These are phyloP conservation scores for silkworm (Bombyx mori) DNA, from an alignment of 1,140 invertebrate species.

Conservation along the genomic window ASM3026992v2 NC_085130.1:3334501-3335000, in stretches of 20 bases:
- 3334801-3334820: not conserved
- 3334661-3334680: constrained; percentile 7
- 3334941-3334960: constrained; percentile 1
- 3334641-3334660: constrained; percentile 3
- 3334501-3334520: not conserved
- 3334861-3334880: not conserved
- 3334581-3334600: constrained; percentile 11
- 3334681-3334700: constrained; percentile 1
- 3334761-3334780: constrained; percentile 1
- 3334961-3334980: constrained; percentile 5
- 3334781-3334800: not conserved
- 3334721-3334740: not conserved
- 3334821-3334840: not conserved
- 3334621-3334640: constrained; percentile 5
- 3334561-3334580: constrained; percentile 8
- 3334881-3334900: not conserved
- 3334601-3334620: constrained; percentile 8
- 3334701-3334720: not conserved
- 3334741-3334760: not conserved
- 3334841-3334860: not conserved
- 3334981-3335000: constrained; percentile 14
- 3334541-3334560: not conserved
- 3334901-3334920: not conserved
- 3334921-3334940: not conserved
- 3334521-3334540: not conserved